Conservation (phyloP, 2,888 invertebrate genomes). For the Synanthedon tipuliformis region DNA sequence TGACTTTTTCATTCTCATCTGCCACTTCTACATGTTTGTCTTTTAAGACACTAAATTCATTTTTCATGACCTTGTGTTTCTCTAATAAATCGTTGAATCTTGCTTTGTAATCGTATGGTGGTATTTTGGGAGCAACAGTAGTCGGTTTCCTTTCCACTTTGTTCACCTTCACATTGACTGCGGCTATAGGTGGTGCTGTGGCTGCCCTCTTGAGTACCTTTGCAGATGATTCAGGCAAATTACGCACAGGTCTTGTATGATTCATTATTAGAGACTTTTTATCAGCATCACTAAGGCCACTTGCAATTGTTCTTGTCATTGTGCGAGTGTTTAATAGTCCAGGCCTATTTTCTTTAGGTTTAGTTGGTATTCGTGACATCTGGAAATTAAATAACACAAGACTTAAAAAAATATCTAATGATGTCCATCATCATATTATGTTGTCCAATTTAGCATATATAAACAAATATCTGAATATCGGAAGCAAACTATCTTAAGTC, state of each 20-base stretch:
- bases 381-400: constrained; percentile 18
- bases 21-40: constrained; percentile 64
- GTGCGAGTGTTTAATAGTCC: constrained; percentile 31
- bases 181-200: constrained; percentile 33
- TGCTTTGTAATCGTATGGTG: constrained; percentile 75
- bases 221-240: constrained; percentile 14
- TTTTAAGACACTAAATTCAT: constrained; percentile 59
- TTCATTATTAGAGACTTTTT: constrained; percentile 49
- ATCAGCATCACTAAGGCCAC: constrained; percentile 47
- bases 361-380: constrained; percentile 63
- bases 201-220: constrained; percentile 46
- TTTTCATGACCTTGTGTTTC: constrained; percentile 69
- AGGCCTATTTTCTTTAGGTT: constrained; percentile 55
- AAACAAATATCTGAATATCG: no score
- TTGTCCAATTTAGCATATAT: no score
- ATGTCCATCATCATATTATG: no score
- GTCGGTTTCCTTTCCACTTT: constrained; percentile 48
- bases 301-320: constrained; percentile 33
- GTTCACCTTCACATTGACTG: constrained; percentile 31
- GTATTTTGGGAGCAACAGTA: constrained; percentile 65
- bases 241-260: constrained; percentile 35
- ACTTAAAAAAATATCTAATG: no score
- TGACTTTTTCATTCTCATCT: constrained; percentile 62
- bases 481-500: no score
- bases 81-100: constrained; percentile 72